These are phyloP conservation scores for Pygocentrus nattereri DNA, from an alignment of 2,797 vertebrate species.

Conservation along the genomic window DNA sequence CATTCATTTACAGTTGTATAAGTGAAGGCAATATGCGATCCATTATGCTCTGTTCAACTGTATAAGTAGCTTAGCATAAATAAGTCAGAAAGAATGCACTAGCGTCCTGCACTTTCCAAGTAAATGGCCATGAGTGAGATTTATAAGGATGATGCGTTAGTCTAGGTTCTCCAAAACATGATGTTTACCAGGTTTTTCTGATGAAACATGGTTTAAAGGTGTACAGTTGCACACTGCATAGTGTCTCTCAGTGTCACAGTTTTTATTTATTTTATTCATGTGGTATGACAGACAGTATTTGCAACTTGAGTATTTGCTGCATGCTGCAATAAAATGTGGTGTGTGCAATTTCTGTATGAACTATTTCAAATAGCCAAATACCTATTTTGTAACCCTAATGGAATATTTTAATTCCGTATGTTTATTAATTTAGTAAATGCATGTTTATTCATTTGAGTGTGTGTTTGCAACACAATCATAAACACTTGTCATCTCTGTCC, in stretches of 20 bases:
- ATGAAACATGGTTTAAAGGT: neutral
- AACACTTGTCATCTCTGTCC: slow-evolving; percentile 13
- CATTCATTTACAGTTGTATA: neutral
- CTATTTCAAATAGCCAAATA: slow-evolving; percentile 61
- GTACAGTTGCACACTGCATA: slow-evolving; percentile 28
- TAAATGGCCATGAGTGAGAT: neutral
- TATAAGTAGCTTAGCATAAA: neutral
- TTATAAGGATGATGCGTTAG: neutral
- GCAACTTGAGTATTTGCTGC: slow-evolving; percentile 61
- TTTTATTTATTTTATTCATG: neutral
- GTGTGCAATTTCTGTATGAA: slow-evolving; percentile 66
- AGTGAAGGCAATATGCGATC: slow-evolving; percentile 15
- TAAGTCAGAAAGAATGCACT: neutral
- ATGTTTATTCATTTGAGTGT: slow-evolving; percentile 41
- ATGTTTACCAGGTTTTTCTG: too few relatives aligned
- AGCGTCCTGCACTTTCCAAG: neutral
- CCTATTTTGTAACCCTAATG: slow-evolving; percentile 56
- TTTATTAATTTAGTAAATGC: slow-evolving; percentile 40
- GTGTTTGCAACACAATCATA: slow-evolving; percentile 29
- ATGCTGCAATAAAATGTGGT: slow-evolving; percentile 71
- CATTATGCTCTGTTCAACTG: neutral
- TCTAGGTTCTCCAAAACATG: too few relatives aligned
- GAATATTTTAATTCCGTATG: slow-evolving; percentile 40
- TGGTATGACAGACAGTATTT: slow-evolving; percentile 22
- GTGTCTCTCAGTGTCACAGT: neutral